Evolutionary conservation across 1,140 invertebrate genomes (phyloP), one percentile per base, ranked within the genome.

Genomic region (Drosophila repleta): DNA sequence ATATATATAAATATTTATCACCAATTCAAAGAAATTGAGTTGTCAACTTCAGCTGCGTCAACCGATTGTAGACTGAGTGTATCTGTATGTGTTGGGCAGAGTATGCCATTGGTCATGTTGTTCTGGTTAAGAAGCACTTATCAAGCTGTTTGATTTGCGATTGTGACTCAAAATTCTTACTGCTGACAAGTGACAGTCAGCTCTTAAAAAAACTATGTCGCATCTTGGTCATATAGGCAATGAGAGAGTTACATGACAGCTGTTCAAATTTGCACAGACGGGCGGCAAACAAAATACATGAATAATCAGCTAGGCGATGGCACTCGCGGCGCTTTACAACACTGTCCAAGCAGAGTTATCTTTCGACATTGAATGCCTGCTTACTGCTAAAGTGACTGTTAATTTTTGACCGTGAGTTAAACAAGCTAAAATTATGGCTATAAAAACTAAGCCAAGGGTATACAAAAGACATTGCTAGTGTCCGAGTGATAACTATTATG

Each of bases 101-200:
- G 26, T 18, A 2, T 13, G 49, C 13, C 26, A 24, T 24, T 26
- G 46, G 46, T 20, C 17, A 15, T 41, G 20, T 24, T 17, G 2
- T 20, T 55, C 11, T 55, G 35, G 15, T 4, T 15, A 43, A 43
- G 39, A 13, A 35, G 37, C 51, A 37, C 24, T 55, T 39, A 55
- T 55, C 29, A 17, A 35, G 37, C 39, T 57, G 39, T 57, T 57
- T 57, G 39, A 57, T 57, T 43, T 45, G 24, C n/a, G 32, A 37
- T 13, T 7, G 52, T 45, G 39, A 57, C 39, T 45, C 24, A 29
- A 29, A 17, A 45, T 13, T 45, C 4, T 45, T 29, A 26, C 21
- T 8, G 8, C 21, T 41, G 21, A 26, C 53, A n/a, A 8, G 10
- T 49, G 17, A 29, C 26, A 13, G 13, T 13, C 10, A 20, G 11